phyloP scores from a whole-genome alignment of 2,888 invertebrate species.

The Ceramica pisi region DNA sequence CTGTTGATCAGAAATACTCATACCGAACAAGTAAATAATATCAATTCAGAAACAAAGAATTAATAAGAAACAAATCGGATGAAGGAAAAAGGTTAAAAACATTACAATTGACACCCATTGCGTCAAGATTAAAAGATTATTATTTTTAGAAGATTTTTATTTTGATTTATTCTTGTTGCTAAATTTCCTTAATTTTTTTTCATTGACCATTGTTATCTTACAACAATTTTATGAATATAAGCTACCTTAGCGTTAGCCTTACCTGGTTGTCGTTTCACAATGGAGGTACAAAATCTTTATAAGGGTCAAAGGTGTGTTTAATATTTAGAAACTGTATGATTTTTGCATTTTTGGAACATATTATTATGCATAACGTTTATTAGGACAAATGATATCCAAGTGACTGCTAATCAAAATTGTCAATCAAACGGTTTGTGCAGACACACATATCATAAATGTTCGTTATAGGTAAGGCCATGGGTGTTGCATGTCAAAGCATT shows the following conservation, averaged over 20 bases:
- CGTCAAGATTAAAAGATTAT: background rate
- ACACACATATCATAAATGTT: background rate
- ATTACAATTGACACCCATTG: background rate
- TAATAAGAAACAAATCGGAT: too few relatives aligned
- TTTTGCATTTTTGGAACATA: background rate
- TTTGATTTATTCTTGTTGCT: too few relatives aligned
- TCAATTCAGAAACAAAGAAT: background rate
- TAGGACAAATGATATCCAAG: background rate
- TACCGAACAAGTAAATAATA: background rate
- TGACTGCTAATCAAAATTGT: background rate
- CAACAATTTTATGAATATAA: too few relatives aligned
- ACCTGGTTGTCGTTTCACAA: too few relatives aligned
- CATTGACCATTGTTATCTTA: too few relatives aligned
- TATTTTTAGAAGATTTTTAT: background rate
- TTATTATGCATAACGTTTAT: background rate
- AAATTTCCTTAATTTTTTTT: too few relatives aligned
- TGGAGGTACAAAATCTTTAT: background rate
- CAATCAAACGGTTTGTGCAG: background rate
- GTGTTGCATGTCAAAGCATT: constrained; percentile 16
- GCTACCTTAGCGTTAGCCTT: background rate
- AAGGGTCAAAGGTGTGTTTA: background rate
- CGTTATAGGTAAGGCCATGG: background rate
- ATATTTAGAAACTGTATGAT: background rate
- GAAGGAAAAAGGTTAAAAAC: background rate
- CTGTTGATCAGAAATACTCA: too few relatives aligned